A percentile compares a stretch with the other conserved stretches of the same genome.
Conservation (phyloP, 2,797 vertebrate species). For the Tragopan temminckii region DNA sequence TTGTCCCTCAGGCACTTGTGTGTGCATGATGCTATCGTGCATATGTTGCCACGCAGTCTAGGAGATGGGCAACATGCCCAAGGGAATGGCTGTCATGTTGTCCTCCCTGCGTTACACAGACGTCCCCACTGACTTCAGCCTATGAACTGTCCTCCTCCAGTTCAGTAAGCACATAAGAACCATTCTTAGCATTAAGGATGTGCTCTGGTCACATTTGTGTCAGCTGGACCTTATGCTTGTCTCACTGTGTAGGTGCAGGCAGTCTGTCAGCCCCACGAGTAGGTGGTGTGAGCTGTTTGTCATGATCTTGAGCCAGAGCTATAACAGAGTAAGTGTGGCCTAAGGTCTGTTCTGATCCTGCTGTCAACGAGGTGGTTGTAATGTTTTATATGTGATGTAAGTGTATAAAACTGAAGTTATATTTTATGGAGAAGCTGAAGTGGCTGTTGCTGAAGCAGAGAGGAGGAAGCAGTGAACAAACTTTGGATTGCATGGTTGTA, state of each 20-base stretch:
- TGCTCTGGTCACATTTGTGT: background rate
- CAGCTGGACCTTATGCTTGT: background rate
- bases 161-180: background rate
- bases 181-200: accelerated
- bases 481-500: background rate
- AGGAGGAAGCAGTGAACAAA: background rate
- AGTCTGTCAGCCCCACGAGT: accelerated
- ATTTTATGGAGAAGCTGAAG: background rate
- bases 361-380: background rate
- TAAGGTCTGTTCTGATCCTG: background rate
- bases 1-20: background rate
- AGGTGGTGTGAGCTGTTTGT: background rate
- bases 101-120: background rate
- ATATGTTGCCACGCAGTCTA: background rate
- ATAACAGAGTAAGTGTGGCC: accelerated
- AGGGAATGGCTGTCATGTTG: background rate
- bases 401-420: background rate
- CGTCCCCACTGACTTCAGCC: background rate
- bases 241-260: background rate
- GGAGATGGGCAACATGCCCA: background rate
- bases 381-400: background rate
- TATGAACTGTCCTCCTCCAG: background rate
- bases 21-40: background rate
- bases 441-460: background rate
- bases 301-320: background rate